Percentiles rank a stretch among this genome's conserved stretches.
Evolutionary conservation across 2,888 invertebrate species (phyloP).

Genomic region (Hyles lineata): DNA sequence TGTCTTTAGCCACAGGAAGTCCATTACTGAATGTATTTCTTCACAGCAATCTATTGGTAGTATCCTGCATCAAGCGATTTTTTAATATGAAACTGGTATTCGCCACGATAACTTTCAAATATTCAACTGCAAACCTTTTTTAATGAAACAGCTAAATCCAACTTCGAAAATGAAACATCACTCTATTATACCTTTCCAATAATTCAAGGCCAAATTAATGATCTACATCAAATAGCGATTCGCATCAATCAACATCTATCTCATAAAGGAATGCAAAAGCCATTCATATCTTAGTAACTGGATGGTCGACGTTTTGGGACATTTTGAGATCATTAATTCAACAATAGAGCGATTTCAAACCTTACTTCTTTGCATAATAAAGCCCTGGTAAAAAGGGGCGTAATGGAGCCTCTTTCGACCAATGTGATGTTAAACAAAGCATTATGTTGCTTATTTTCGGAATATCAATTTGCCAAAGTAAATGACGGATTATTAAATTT

Average conservation of each 20-base stretch:
- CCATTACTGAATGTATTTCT: no score
- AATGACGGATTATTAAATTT: slow-evolving; percentile 17
- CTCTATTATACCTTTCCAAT: not conserved
- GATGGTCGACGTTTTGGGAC: slow-evolving; percentile 31
- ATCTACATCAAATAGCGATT: not conserved
- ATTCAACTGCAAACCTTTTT: no score
- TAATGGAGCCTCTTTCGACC: slow-evolving; percentile 12
- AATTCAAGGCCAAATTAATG: not conserved
- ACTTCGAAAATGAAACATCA: not conserved
- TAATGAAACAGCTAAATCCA: no score
- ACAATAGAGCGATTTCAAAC: slow-evolving; percentile 34
- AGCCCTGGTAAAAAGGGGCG: not conserved
- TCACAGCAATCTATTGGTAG: no score
- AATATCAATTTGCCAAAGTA: slow-evolving; percentile 15
- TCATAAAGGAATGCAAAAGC: slow-evolving; percentile 2
- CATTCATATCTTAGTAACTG: slow-evolving; percentile 2
- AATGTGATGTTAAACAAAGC: slow-evolving; percentile 36
- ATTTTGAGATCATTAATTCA: slow-evolving; percentile 42
- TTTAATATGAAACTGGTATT: no score
- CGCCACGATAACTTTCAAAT: no score
- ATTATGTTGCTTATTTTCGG: slow-evolving; percentile 18
- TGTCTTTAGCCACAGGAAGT: no score
- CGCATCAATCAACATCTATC: not conserved
- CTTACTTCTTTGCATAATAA: slow-evolving; percentile 21
- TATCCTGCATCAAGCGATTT: no score